Base-by-base conservation (phyloP, 1,140 invertebrate genomes). In the Zelostemma sp. region DNA sequence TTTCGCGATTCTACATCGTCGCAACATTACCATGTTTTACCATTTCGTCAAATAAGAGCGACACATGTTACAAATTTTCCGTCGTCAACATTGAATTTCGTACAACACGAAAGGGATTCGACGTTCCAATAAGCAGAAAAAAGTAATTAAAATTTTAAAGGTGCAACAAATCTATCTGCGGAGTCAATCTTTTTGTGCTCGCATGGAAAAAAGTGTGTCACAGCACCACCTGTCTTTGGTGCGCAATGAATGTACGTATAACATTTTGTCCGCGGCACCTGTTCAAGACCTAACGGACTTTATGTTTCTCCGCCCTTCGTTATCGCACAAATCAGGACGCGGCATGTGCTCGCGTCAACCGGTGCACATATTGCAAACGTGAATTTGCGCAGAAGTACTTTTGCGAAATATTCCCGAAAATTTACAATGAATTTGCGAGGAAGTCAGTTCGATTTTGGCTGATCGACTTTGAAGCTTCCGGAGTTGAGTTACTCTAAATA, bases 261-360 rank as follows among this genome's bases (percentile, higher is more conserved):
- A 51, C 11, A 28, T 2, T 40, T 33, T n/a, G 19, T 46, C 12
- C 41, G 28, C 43, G 11, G 35, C 59, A 68, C 50, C 60, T 68
- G 66, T 45, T 40, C 18, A 8, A 0, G 46, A 63, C 14, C 57
- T 63, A 68, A 68, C 59, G 59, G 49, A 68, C 53, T 47, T 38
- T 2, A 17, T 9, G 6, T 11, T 41, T 6, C 38, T 51, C 16
- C 59, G 49, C 60, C 60, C 59, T 68, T 45, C 54, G 38, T 57
- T 41, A 57, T 53, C 25, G 21, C 15, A 47, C 40, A 28, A 25
- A 40, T 56, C 17, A 5, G 41, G 47, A 61, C 57, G 21, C 18
- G 41, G 53, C 50, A 68, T 54, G 49, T 49, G 33, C 50, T 53
- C 16, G 45, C 35, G 15, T 35, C 35, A 16, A 51, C 28, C 28